These are phyloP conservation scores for Megalops cyprinoides DNA, from an alignment of 2,797 vertebrate species.

Conservation along the genomic window DNA sequence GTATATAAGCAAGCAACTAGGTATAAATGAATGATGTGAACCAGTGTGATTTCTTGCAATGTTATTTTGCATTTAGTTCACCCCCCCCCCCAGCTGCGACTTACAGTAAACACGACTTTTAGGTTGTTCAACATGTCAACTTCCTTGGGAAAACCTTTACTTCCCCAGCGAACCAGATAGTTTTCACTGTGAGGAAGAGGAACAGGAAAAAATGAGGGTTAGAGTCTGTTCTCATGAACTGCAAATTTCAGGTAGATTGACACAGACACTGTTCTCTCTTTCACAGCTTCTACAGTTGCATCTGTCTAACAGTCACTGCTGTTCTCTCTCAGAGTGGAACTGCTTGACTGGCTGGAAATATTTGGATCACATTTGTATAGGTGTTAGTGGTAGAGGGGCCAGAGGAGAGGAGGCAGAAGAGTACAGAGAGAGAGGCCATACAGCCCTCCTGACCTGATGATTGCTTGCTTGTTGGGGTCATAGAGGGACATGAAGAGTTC, in stretches of 20 bases:
- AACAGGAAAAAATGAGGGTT: not conserved
- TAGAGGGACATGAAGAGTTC: conserved; percentile 99
- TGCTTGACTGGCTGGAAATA: not conserved
- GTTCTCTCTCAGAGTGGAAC: not conserved
- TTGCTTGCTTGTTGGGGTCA: conserved; percentile 82
- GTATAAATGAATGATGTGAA: conserved; percentile 1
- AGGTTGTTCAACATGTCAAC: conserved; percentile 98
- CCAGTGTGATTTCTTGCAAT: not conserved
- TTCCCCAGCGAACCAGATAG: conserved; percentile 95
- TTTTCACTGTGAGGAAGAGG: conserved; percentile 83
- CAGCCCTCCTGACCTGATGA: conserved; percentile 84
- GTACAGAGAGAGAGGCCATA: not conserved
- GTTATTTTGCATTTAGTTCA: not conserved
- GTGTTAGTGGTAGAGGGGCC: too few relatives aligned
- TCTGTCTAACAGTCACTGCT: not conserved
- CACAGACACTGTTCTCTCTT: too few relatives aligned
- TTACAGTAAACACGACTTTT: conserved; percentile 98
- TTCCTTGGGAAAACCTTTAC: conserved; percentile 92
- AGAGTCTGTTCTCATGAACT: too few relatives aligned
- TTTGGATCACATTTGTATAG: not conserved
- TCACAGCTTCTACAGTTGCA: too few relatives aligned
- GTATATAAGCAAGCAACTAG: too few relatives aligned
- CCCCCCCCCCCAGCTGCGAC: conserved; percentile 63
- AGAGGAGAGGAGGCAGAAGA: conserved; percentile 2
- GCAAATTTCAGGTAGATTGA: too few relatives aligned